Evolutionary conservation across 2,113 vertebrate species (phyloP).

Genomic region (Tenrec ecaudatus): DNA sequence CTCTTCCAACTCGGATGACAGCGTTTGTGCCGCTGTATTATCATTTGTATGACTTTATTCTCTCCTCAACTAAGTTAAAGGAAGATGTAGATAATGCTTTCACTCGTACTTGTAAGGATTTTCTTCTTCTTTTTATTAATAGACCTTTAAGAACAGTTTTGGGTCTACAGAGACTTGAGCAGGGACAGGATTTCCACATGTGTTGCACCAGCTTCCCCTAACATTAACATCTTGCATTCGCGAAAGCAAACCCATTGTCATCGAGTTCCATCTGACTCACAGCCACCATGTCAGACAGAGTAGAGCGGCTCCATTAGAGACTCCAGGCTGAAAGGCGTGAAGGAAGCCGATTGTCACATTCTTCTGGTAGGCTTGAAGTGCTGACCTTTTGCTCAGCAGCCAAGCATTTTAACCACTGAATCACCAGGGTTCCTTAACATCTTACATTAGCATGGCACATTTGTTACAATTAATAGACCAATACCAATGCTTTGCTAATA

Average conservation of each 20-base stretch:
- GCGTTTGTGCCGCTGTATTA: background rate
- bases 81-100: background rate
- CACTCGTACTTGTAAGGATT: background rate
- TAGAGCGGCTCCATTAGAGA: no score
- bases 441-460: background rate
- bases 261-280: no score
- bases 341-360: no score
- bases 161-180: constrained; percentile 10
- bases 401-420: no score
- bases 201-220: background rate
- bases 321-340: no score
- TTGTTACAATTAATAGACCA: background rate
- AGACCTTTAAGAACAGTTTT: constrained; percentile 9
- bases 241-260: no score
- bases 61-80: background rate
- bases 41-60: background rate
- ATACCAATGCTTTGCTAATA: constrained; percentile 7
- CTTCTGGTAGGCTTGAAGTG: no score
- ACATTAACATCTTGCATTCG: background rate
- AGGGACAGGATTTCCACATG: background rate
- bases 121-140: background rate
- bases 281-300: no score
- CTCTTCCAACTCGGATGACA: constrained; percentile 28
- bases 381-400: background rate
- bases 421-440: background rate